Conservation (phyloP, 2,113 vertebrate genomes). For the zebrafish (Danio rerio) region DNA sequence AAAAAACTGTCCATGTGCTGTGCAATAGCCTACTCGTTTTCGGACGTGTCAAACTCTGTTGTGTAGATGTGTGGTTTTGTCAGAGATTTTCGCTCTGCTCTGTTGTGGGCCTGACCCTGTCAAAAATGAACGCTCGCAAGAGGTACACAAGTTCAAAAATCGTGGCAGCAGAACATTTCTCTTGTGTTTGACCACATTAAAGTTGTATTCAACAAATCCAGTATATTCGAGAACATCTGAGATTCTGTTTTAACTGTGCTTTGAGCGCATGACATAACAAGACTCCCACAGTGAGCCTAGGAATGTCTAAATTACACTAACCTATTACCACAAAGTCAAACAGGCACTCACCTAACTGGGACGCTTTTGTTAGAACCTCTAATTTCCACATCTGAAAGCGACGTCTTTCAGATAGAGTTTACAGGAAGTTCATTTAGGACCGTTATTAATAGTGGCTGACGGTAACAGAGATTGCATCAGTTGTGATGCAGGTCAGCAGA, state of each 20-base stretch:
- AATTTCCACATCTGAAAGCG: background rate
- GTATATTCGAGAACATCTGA: constrained; percentile 4
- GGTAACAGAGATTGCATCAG: constrained; percentile 58
- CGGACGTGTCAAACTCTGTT: constrained; percentile 17
- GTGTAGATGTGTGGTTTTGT: constrained; percentile 34
- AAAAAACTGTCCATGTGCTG: constrained; percentile 30
- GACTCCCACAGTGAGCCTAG: background rate
- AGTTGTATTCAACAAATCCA: constrained; percentile 33
- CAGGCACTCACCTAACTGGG: background rate
- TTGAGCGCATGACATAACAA: background rate
- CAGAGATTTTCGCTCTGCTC: constrained; percentile 27
- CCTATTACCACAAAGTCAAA: background rate
- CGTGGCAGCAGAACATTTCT: constrained; percentile 27
- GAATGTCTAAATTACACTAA: background rate
- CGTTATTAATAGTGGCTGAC: constrained; percentile 56
- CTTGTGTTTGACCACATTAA: constrained; percentile 24
- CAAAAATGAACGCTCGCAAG: background rate
- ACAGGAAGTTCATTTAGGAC: constrained; percentile 24
- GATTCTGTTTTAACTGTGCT: constrained; percentile 21
- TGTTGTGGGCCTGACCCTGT: constrained; percentile 22
- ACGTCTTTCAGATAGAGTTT: background rate
- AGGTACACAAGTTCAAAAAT: constrained; percentile 17
- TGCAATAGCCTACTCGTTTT: constrained; percentile 31
- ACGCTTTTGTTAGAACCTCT: background rate
- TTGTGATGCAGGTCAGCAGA: constrained; percentile 54